These are phyloP conservation scores for Drosophila paranaensis DNA, from an alignment of 2,888 invertebrate genomes.

Conservation along the genomic window DNA sequence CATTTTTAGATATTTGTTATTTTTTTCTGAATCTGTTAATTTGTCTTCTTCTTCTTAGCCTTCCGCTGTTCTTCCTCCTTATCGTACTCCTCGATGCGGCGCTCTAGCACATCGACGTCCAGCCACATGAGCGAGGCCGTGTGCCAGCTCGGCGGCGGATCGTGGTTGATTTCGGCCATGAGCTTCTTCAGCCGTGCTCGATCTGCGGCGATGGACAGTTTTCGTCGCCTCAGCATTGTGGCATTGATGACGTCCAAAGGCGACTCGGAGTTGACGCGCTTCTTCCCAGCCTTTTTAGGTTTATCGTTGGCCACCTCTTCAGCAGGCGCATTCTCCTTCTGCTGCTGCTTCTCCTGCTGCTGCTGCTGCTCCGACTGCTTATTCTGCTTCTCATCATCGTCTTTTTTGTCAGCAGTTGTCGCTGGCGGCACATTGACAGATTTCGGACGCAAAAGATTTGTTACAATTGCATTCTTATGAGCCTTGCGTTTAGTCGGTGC, in stretches of 20 bases:
- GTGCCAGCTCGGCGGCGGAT: conserved; percentile 58
- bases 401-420: no score
- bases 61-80: background rate
- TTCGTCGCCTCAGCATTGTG: conserved; percentile 1
- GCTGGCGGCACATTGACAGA: no score
- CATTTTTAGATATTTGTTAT: no score
- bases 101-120: conserved; percentile 49
- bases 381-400: no score
- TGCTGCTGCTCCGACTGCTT: no score
- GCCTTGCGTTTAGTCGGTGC: conserved; percentile 2
- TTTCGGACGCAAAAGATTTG: no score
- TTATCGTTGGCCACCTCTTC: no score
- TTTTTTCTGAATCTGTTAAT: background rate
- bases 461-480: background rate
- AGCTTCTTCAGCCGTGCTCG: conserved; percentile 11
- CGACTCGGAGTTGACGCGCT: no score
- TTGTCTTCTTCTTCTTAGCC: rapidly evolving
- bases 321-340: background rate
- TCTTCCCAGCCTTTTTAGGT: no score
- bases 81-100: conserved; percentile 32
- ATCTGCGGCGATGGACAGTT: conserved; percentile 13
- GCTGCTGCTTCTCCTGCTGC: no score
- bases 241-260: conserved; percentile 6
- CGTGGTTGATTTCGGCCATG: conserved; percentile 28
- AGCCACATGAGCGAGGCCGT: conserved; percentile 45